Percentiles rank a stretch among this genome's conserved stretches.
Conservation (phyloP, 1,140 invertebrate genomes). For the Heliconius hermathena region DNA sequence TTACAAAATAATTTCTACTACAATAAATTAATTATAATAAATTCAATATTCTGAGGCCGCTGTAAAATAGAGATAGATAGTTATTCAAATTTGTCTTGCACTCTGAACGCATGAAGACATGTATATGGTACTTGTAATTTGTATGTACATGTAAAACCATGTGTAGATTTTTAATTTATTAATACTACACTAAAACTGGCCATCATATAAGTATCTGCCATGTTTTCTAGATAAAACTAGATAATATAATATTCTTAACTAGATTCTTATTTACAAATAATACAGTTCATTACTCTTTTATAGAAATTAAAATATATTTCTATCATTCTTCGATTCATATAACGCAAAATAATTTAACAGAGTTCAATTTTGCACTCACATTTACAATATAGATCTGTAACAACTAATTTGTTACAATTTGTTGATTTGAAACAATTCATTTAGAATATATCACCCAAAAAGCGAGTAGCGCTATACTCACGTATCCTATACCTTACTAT, state of each 20-base stretch:
- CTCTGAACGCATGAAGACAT: slow-evolving; percentile 51
- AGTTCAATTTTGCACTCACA: slow-evolving; percentile 82
- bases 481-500: slow-evolving; percentile 74
- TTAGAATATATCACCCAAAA: slow-evolving; percentile 81
- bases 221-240: slow-evolving; percentile 81
- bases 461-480: slow-evolving; percentile 77
- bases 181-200: slow-evolving; percentile 83
- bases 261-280: slow-evolving; percentile 82
- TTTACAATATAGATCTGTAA: slow-evolving; percentile 79
- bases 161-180: slow-evolving; percentile 82
- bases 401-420: slow-evolving; percentile 66
- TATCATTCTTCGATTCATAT: slow-evolving; percentile 81
- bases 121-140: slow-evolving; percentile 57
- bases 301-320: slow-evolving; percentile 82
- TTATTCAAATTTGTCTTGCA: slow-evolving; percentile 29
- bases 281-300: slow-evolving; percentile 81
- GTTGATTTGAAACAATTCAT: slow-evolving; percentile 74
- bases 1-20: slow-evolving; percentile 35
- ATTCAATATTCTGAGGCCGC: background rate
- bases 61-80: background rate
- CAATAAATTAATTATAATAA: background rate
- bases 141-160: slow-evolving; percentile 83
- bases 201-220: slow-evolving; percentile 83
- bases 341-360: slow-evolving; percentile 83
- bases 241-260: slow-evolving; percentile 83